Conservation (phyloP, 2,797 vertebrate species). For the Phoeniculus purpureus region DNA sequence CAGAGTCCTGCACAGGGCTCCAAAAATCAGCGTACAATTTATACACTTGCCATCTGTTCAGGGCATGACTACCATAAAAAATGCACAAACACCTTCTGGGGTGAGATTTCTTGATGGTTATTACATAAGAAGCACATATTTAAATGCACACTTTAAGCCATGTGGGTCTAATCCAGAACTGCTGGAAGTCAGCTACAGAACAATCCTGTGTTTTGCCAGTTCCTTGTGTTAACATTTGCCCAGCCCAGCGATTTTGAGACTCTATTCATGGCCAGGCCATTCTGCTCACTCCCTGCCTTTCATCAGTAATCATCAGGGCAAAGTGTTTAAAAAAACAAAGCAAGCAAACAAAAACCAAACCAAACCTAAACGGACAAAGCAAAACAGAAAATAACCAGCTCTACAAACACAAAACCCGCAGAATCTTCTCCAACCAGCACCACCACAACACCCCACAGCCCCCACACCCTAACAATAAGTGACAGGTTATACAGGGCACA, state of each 20-base stretch:
- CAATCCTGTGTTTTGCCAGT: neutral
- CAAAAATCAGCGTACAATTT: neutral
- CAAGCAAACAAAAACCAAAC: no score
- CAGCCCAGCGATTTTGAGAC: neutral
- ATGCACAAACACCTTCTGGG: conserved; percentile 21
- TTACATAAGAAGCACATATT: neutral
- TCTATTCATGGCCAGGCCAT: neutral
- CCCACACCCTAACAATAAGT: neutral
- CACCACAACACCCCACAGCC: accelerated
- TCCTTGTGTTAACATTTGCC: neutral
- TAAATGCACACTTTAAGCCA: neutral
- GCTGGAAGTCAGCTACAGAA: neutral
- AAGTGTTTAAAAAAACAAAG: neutral
- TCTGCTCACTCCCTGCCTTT: neutral
- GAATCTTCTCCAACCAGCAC: neutral
- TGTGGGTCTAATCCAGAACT: neutral
- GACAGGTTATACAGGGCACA: neutral
- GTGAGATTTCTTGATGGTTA: conserved; percentile 5
- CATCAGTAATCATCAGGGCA: neutral
- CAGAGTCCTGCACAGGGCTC: neutral
- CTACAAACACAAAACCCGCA: accelerated
- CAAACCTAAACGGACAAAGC: neutral
- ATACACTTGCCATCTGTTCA: conserved; percentile 5
- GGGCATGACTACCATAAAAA: neutral
- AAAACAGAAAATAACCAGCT: neutral